phyloP scores from a whole-genome alignment of 1,140 invertebrate genomes.

The Conus betulinus region DNA sequence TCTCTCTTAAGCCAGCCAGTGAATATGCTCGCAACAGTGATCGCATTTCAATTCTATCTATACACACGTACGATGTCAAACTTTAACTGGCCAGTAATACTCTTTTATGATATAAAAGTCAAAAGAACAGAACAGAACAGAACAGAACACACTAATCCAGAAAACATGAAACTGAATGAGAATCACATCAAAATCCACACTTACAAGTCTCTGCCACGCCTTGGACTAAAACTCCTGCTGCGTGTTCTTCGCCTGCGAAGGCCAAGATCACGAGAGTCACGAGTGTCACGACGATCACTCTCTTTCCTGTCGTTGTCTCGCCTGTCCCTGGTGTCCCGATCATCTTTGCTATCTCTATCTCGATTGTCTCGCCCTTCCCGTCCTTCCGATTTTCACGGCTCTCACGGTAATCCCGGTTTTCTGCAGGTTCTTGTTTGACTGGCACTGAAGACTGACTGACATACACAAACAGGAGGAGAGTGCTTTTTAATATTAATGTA shows the following conservation, averaged over 20 bases:
- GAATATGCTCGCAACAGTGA: too few relatives aligned
- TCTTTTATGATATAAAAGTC: too few relatives aligned
- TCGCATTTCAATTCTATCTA: too few relatives aligned
- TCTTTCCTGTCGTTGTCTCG: constrained; percentile 23
- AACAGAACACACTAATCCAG: too few relatives aligned
- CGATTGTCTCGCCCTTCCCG: constrained; percentile 24
- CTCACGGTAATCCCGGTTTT: constrained; percentile 16
- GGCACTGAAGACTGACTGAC: neutral
- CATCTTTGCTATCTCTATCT: constrained; percentile 36
- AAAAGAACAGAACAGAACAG: too few relatives aligned
- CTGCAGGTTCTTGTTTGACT: constrained; percentile 16
- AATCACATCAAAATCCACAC: neutral
- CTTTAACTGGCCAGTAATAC: too few relatives aligned
- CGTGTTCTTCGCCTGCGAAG: constrained; percentile 34
- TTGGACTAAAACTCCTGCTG: constrained; percentile 45
- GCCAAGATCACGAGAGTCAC: neutral
- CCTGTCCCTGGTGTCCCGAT: constrained; percentile 42
- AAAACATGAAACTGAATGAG: too few relatives aligned
- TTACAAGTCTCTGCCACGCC: constrained; percentile 41
- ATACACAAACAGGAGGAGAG: too few relatives aligned
- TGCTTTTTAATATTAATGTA: too few relatives aligned
- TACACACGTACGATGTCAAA: too few relatives aligned
- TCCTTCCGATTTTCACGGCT: neutral
- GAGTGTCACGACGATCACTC: constrained; percentile 5
- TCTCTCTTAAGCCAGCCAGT: too few relatives aligned